Conservation (phyloP, 2,797 vertebrate genomes). For the Nasua narica region DNA sequence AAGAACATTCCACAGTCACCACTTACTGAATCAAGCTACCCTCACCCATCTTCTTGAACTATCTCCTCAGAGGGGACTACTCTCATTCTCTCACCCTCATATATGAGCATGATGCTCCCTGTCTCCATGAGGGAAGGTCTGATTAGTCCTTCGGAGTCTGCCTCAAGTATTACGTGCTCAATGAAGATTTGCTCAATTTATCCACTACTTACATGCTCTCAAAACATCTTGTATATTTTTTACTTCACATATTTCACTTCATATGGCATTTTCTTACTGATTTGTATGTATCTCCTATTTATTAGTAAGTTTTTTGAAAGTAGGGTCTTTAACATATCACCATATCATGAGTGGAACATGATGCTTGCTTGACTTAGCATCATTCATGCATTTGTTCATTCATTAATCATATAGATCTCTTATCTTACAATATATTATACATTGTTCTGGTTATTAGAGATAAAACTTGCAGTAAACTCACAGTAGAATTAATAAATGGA, state of each 20-base stretch:
- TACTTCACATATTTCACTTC: background rate
- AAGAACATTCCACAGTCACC: background rate
- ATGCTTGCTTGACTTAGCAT: background rate
- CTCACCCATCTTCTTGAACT: background rate
- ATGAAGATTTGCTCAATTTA: background rate
- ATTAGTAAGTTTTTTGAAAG: background rate
- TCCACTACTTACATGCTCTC: background rate
- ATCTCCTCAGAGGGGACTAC: background rate
- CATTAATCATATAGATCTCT: background rate
- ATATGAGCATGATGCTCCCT: background rate
- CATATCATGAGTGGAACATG: background rate
- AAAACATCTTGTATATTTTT: background rate
- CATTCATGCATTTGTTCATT: background rate
- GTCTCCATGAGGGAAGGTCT: background rate
- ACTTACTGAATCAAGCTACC: accelerated
- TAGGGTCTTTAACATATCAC: background rate
- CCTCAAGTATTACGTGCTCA: background rate
- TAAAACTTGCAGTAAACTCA: background rate
- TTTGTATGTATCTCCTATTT: background rate
- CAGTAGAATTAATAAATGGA: background rate
- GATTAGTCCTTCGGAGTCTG: background rate
- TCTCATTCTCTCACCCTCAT: no score
- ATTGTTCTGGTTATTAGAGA: background rate
- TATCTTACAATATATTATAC: background rate
- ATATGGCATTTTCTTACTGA: background rate